Percentiles rank a stretch among this genome's conserved stretches.
Evolutionary conservation across 2,797 vertebrate species (phyloP).

Genomic region (Esox lucius): DNA sequence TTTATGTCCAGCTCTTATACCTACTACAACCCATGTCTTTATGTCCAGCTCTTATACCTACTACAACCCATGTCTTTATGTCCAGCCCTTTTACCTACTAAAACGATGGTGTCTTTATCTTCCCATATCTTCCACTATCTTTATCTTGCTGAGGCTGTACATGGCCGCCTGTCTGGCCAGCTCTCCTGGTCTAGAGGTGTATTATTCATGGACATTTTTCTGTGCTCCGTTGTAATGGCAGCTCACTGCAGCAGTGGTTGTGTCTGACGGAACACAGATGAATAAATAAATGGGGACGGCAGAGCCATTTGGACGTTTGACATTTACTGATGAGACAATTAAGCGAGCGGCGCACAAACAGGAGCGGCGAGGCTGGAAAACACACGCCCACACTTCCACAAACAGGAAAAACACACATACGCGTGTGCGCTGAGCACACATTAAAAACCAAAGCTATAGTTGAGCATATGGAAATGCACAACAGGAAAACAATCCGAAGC

Average conservation of each 20-base stretch:
- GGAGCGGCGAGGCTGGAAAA: conserved; percentile 11
- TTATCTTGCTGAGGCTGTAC: conserved; percentile 29
- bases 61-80: background rate
- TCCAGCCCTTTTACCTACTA: background rate
- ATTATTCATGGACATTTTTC: conserved; percentile 65
- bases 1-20: no score
- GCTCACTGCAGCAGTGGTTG: conserved; percentile 51
- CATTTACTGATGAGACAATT: conserved; percentile 76
- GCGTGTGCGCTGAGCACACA: background rate
- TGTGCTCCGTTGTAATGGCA: conserved; percentile 62
- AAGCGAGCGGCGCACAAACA: conserved; percentile 53
- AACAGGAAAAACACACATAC: background rate
- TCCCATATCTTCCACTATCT: background rate
- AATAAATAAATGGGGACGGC: conserved; percentile 65
- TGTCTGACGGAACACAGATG: conserved; percentile 64
- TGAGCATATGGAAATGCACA: no score
- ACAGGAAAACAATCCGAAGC: background rate
- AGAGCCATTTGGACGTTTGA: conserved; percentile 63
- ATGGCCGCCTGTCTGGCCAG: conserved; percentile 41
- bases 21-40: no score
- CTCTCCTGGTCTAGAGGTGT: conserved; percentile 64
- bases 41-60: no score
- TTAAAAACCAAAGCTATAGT: no score
- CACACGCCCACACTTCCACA: background rate
- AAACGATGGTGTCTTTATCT: background rate